phyloP scores from a whole-genome alignment of 2,888 invertebrate genomes.

The Chrysolina haemoptera region DNA sequence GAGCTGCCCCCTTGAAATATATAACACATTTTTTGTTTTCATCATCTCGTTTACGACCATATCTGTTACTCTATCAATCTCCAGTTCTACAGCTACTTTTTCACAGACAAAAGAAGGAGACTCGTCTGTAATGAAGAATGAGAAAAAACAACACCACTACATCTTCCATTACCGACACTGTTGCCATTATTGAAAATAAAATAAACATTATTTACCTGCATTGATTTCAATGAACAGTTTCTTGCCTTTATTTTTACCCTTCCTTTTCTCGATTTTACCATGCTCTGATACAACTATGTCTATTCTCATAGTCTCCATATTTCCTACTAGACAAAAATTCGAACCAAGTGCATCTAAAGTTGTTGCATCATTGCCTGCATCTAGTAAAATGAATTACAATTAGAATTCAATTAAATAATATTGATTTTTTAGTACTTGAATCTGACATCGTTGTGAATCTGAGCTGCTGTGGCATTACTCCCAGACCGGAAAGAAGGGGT shows the following conservation, averaged over 20 bases:
- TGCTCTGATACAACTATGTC: constrained; percentile 96
- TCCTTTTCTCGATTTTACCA: constrained; percentile 77
- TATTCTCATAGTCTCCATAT: constrained; percentile 90
- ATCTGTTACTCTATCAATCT: constrained; percentile 91
- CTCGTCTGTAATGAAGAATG: constrained; percentile 70
- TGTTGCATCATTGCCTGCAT: constrained; percentile 74
- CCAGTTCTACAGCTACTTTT: constrained; percentile 90
- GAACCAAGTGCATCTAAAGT: constrained; percentile 91
- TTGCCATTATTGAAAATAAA: neutral
- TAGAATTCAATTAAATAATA: constrained; percentile 13
- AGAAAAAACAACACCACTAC: neutral
- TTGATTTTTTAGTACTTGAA: constrained; percentile 57
- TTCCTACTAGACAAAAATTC: constrained; percentile 86
- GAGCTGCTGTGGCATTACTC: constrained; percentile 92
- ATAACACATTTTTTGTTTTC: constrained; percentile 86
- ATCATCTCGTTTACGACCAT: constrained; percentile 90
- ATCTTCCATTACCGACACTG: neutral
- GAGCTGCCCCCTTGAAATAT: constrained; percentile 88
- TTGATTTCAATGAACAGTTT: constrained; percentile 63
- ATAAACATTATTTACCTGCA: constrained; percentile 52
- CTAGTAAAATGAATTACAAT: constrained; percentile 56
- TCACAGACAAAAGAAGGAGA: constrained; percentile 94
- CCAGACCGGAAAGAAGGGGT: constrained; percentile 89
- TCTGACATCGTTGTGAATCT: constrained; percentile 68
- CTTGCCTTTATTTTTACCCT: constrained; percentile 69